Evolutionary conservation across 2,113 vertebrate species (phyloP).

Genomic region (Myotis brandtii): DNA sequence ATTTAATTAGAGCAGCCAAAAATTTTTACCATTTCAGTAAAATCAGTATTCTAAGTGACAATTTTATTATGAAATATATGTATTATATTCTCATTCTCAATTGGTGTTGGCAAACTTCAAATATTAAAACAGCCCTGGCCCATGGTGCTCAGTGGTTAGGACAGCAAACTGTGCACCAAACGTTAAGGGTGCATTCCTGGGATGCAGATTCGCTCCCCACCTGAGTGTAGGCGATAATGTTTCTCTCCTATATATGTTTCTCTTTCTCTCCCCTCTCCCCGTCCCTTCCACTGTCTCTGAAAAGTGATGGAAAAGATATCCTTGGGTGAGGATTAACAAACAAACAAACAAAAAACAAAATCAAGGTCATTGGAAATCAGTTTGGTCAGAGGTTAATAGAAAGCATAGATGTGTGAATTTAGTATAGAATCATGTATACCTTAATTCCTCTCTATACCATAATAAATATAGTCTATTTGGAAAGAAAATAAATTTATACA

Average conservation of each 20-base stretch:
- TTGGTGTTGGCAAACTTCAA: background rate
- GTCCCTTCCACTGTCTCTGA: too few relatives aligned
- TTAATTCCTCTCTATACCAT: background rate
- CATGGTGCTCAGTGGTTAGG: too few relatives aligned
- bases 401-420: background rate
- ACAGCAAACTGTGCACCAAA: too few relatives aligned
- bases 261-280: too few relatives aligned
- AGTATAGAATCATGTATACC: background rate
- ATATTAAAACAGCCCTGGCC: background rate
- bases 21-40: background rate
- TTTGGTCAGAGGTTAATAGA: background rate
- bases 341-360: too few relatives aligned
- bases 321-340: too few relatives aligned
- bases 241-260: too few relatives aligned
- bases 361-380: background rate
- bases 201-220: too few relatives aligned
- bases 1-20: background rate
- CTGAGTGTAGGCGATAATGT: too few relatives aligned
- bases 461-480: background rate
- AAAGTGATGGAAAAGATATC: too few relatives aligned
- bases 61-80: background rate
- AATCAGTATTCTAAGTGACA: background rate
- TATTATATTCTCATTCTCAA: background rate
- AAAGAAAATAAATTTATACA: background rate
- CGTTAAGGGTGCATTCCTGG: too few relatives aligned